Evolutionary conservation across 1,140 invertebrate species (phyloP).

Genomic region (Magallana ariakensis): DNA sequence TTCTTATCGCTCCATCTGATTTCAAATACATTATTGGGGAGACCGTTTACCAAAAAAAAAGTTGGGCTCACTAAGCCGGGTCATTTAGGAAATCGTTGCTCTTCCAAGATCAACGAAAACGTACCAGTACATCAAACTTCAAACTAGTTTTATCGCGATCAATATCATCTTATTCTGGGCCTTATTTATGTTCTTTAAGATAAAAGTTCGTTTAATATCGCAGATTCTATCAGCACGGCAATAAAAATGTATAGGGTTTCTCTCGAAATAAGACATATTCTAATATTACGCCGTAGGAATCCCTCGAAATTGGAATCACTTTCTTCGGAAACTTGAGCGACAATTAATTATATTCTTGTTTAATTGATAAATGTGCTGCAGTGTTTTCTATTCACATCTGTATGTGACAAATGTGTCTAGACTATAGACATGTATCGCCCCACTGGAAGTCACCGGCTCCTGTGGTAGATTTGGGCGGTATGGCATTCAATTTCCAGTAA

Average conservation of each 20-base stretch:
- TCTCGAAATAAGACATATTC: neutral
- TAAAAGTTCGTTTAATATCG: conserved; percentile 20
- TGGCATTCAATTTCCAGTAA: too few relatives aligned
- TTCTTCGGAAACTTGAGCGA: neutral
- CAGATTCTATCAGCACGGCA: conserved; percentile 8
- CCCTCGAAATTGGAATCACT: neutral
- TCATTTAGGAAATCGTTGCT: neutral
- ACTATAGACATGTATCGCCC: neutral
- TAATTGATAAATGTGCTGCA: conserved; percentile 6
- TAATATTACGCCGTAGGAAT: neutral
- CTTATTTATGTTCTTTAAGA: conserved; percentile 25
- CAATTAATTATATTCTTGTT: neutral
- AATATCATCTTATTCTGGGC: conserved; percentile 5
- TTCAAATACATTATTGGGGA: neutral
- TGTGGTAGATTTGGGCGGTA: too few relatives aligned
- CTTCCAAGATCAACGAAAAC: neutral
- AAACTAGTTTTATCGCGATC: conserved; percentile 21
- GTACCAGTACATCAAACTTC: conserved; percentile 1
- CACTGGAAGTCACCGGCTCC: neutral
- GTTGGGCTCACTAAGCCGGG: neutral
- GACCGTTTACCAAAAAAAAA: neutral
- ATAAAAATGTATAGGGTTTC: conserved; percentile 12
- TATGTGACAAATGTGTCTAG: neutral
- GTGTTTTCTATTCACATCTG: neutral
- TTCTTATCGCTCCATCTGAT: neutral